A percentile compares a stretch with the other conserved stretches of the same genome.
Evolutionary conservation across 2,113 vertebrate species (phyloP).

Genomic region (Brienomyrus brachyistius): DNA sequence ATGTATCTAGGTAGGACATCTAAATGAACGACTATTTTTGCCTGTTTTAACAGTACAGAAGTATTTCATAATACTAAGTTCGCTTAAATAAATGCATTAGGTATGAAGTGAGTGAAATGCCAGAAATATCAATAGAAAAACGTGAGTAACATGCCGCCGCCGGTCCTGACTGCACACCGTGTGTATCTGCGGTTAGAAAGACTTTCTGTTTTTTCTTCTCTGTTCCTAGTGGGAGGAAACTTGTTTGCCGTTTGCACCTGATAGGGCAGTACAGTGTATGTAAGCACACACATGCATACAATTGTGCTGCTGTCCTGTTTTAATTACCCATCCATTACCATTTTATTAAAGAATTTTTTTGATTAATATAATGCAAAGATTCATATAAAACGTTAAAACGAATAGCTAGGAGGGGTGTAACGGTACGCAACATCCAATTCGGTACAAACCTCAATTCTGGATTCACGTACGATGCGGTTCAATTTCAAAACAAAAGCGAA

Average conservation of each 20-base stretch:
- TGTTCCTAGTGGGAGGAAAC: constrained; percentile 70
- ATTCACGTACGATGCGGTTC: not conserved
- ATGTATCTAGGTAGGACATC: constrained; percentile 48
- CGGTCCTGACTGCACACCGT: constrained; percentile 38
- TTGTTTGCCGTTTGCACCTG: constrained; percentile 70
- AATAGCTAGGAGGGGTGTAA: not conserved
- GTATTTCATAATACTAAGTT: constrained; percentile 22
- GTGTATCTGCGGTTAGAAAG: constrained; percentile 48
- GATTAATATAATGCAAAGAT: not conserved
- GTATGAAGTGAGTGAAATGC: constrained; percentile 3
- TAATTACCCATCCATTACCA: not conserved
- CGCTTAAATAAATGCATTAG: not conserved
- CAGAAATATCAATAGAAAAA: constrained; percentile 6
- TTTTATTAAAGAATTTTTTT: not conserved
- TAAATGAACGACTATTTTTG: constrained; percentile 47
- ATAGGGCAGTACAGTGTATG: constrained; percentile 62
- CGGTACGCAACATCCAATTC: not conserved
- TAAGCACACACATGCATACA: not conserved
- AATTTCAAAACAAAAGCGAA: not conserved
- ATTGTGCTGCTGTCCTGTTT: not conserved
- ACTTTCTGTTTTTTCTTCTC: constrained; percentile 45
- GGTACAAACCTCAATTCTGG: not conserved
- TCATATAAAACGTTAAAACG: not conserved
- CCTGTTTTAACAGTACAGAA: constrained; percentile 18
- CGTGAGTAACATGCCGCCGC: constrained; percentile 31